Base-by-base conservation (phyloP, 2,888 invertebrate genomes). In the Carcina quercana region DNA sequence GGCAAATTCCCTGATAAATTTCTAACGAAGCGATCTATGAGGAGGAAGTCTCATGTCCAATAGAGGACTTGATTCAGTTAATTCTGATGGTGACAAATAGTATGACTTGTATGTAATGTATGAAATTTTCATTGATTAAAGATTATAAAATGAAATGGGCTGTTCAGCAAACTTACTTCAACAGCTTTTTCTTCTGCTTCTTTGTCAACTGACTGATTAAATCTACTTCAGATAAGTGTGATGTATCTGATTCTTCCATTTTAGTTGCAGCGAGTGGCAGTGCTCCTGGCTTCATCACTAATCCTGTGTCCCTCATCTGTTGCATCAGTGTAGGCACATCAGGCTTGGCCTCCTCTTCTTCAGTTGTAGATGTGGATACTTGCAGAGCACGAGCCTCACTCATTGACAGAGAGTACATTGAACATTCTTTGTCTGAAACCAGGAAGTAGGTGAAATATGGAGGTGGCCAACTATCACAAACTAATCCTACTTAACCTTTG, bases 281-380 rank as follows among this genome's bases (percentile, higher is more conserved):
- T 15, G 90, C 90, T 10, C 89, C 89, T 57, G 92, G 91, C 68
- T 96, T 96, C 74, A 98, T 88, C 17, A 92, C 92, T 28, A 97
- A 84, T 1, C 97, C 97, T 66, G 95, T 95, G 54, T 96, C 95
- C 47, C 92, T 87, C 95, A 97, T 95, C 60, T 96, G 95, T 48
- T 92, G 92, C 62, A 96, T 92, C 32, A 97, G 65, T 43, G 90
- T 86, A 25, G 90, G 86, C 19, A 88, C 87, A 46, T 86, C 84
- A 3, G 78, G 79, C 32, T 87, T 83, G 43, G 87, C 87, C 40
- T 86, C 78, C 38, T 83, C 73, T 35, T 85, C 95, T 68, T 93
- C 93, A 50, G 92, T 92, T 47, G 91, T 89, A 40, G 89, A 86
- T 38, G 88, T 79, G 22, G 91, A 87, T 33, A 91, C 88, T 61